Base-by-base conservation (phyloP, 2,113 vertebrate species). In the Nannospalax galili region DNA sequence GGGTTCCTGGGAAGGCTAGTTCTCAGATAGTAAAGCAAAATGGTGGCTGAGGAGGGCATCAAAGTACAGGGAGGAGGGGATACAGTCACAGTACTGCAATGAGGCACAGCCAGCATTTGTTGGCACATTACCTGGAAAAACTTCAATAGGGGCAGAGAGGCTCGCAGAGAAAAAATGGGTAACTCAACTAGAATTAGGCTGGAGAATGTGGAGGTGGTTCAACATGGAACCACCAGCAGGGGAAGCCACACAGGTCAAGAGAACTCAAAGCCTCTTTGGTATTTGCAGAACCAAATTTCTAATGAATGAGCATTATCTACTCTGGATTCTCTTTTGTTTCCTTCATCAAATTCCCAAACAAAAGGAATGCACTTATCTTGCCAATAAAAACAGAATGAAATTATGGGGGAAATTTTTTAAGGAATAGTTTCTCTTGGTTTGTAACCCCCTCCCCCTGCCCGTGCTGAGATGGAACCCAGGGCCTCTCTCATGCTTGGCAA, bases 71-170 rank as follows among this genome's bases (percentile, higher is more conserved):
- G 30, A 69, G 42, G 32, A 0, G 40, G 3, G 0, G 56, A 79
- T 75, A 93, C 37, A 81, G 80, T 79, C 5, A 70, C 1, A 74
- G 73, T 37, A 58, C 30, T 58, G 86, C 9, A 14, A 75, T 30
- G 91, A 97, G 90, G 97, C 56, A 96, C 93, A 60, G 58, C 32
- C 5, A 65, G 69, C 64, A 90, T n/a, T 95, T 95, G 65, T 67
- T 90, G 8, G 7, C n/a, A n/a, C 19, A 52, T 28, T 14, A 95
- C 37, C 81, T 0, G 1, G 24, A 80, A 19, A 95, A 67, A 1
- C 42, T 65, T 84, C 81, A 72, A 40, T 17, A 48, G 40, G 65
- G 62, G 79, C 86, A 80, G 84, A 94, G 35, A 97, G 86, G 58
- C 69, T 20, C 2, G 26, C 70, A 67, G 79, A 60, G 20, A 67